A percentile compares a stretch with the other conserved stretches of the same genome.
phyloP scores from a whole-genome alignment of 2,113 vertebrate species.

The Pundamilia nyererei region DNA sequence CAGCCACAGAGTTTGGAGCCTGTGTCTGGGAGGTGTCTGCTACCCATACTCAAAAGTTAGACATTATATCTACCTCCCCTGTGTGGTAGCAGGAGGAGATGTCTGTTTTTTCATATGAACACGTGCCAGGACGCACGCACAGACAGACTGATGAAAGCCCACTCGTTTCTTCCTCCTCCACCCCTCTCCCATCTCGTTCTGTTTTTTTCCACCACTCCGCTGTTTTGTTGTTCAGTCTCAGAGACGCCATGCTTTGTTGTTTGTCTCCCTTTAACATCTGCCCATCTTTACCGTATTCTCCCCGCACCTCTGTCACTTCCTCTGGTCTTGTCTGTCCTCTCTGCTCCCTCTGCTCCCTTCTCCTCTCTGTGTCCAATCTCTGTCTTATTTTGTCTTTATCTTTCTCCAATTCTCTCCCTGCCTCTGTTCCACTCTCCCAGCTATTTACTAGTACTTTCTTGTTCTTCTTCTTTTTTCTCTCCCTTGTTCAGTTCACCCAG shows the following conservation, averaged over 20 bases:
- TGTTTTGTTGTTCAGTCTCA: slow-evolving; percentile 23
- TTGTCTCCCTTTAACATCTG: slow-evolving; percentile 47
- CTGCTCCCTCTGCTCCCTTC: background rate
- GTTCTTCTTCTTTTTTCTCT: background rate
- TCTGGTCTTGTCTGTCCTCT: background rate
- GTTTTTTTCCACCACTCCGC: background rate
- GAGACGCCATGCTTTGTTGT: slow-evolving; percentile 28
- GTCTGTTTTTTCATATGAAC: background rate
- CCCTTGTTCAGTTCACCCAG: background rate
- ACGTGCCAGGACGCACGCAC: background rate
- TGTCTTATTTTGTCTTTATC: background rate
- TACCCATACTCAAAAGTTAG: background rate
- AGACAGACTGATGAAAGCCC: slow-evolving; percentile 13
- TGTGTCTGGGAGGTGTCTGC: slow-evolving; percentile 18
- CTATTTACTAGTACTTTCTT: background rate
- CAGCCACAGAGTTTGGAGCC: background rate
- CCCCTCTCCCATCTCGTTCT: slow-evolving; percentile 7
- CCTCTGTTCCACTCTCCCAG: background rate
- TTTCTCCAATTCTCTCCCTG: background rate
- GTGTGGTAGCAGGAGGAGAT: background rate
- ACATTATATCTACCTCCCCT: background rate
- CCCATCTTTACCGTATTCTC: slow-evolving; percentile 5
- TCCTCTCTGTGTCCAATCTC: background rate
- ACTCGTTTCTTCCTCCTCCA: slow-evolving; percentile 19
- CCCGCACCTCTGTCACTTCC: background rate